A percentile compares a stretch with the other conserved stretches of the same genome.
These are phyloP conservation scores for Ceratina calcarata DNA, from an alignment of 1,140 invertebrate genomes.

Conservation along the genomic window DNA sequence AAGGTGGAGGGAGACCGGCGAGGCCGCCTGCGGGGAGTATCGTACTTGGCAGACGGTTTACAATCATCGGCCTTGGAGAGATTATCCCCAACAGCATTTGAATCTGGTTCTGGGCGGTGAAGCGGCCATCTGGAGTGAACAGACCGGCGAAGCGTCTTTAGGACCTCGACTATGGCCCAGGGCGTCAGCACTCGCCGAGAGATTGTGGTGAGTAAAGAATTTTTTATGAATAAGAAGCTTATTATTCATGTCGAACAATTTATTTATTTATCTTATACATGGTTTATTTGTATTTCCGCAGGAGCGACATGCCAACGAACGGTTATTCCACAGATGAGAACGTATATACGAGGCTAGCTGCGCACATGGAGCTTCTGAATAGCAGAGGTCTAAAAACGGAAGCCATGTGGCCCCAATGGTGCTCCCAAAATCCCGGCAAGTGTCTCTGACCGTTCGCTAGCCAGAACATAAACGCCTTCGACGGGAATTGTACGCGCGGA, in stretches of 20 bases:
- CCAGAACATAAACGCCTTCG: constrained; percentile 22
- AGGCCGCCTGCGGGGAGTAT: constrained; percentile 89
- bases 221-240: background rate
- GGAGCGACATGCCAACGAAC: constrained; percentile 74
- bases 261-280: no score
- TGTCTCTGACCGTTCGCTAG: constrained; percentile 82
- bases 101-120: constrained; percentile 83
- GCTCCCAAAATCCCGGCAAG: constrained; percentile 86
- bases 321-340: constrained; percentile 79
- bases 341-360: constrained; percentile 85
- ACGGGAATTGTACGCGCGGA: constrained; percentile 26
- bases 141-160: constrained; percentile 82
- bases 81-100: constrained; percentile 75
- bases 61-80: constrained; percentile 88
- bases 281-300: constrained; percentile 44
- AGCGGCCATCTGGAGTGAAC: constrained; percentile 88
- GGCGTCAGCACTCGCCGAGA: constrained; percentile 84
- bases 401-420: constrained; percentile 88
- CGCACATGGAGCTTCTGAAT: constrained; percentile 84
- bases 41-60: constrained; percentile 91
- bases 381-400: constrained; percentile 84
- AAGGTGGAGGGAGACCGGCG: constrained; percentile 86
- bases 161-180: constrained; percentile 87
- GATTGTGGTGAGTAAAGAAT: constrained; percentile 77
- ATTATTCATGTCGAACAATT: no score